Evolutionary conservation across 2,797 vertebrate genomes (phyloP), one percentile per base, ranked within the genome.

Genomic region (Streptopelia turtur): DNA sequence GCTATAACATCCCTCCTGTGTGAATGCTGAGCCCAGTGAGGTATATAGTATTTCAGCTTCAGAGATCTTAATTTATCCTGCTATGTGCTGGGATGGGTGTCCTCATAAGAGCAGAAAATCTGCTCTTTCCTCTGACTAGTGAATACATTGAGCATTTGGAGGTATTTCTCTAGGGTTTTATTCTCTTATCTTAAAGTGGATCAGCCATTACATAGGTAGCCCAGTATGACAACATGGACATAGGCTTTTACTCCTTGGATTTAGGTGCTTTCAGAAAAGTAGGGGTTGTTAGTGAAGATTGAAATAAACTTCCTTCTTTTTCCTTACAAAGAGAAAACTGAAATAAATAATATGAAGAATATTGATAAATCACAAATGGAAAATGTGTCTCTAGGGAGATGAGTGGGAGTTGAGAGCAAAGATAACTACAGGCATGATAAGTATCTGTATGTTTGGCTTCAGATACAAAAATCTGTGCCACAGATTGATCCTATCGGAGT

Each of bases 401-500:
- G 59, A 71, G 89, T 90, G 96, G 94, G 89, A 88, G 23, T 94
- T 59, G 63, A 65, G 91, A 91, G 90, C 93, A 52, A 94, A 95
- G 96, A 95, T 82, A 96, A 96, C 91, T 75, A 61, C 85, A 95
- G 89, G 91, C 95, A 75, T 65, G 89, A 89, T 95, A 91, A 96
- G 83, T 75, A 43, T 95, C 91, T 94, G 77, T 91, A 25, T 30
- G 1, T 96, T 97, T 96, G 97, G 95, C 95, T 95, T 96, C 90
- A 64, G 74, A 89, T 47, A 47, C 28, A 79, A 89, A 95, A 90
- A 89, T 83, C 87, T 72, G 94, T 97, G 96, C 94, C 79, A 85
- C n/a, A 39, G 96, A 96, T 86, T 80, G 96, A 96, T 97, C 96
- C 95, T 96, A 64, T 49, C 96, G 95, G 93, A 89, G 87, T 95